Evolutionary conservation across 2,888 invertebrate genomes (phyloP), one percentile per base, ranked within the genome.

Genomic region (Melanostoma scalare): DNA sequence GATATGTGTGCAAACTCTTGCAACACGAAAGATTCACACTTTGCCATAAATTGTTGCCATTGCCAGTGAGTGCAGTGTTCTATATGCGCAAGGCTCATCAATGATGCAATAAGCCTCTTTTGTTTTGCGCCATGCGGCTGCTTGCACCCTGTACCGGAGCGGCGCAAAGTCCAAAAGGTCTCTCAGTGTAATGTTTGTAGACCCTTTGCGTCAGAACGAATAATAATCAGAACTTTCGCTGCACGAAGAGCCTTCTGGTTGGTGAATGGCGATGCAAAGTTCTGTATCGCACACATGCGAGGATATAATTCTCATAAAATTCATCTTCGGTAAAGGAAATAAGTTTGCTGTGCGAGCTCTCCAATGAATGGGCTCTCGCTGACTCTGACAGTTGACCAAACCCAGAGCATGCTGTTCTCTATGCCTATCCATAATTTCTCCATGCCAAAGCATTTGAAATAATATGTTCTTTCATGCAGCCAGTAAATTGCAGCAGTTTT

Each of bases 381-480:
- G 30, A 52, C 65, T 52, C 42, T 67, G 72, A 77, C 82, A 82
- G 68, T 63, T 82, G 81, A 82, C 82, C 82, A 82, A 20, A 53
- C 82, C 77, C 73, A 63, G 56, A 60, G 60, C 48, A 31, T 60
- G 60, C 72, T 44, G 36, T 50, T 36, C 40, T 31, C 31, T 31
- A 40, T 38, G 35, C 58, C 68, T 42, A 20, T 52, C 65, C 73
- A 72, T 76, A 76, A 75, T 76, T 76, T 60, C 65, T 50, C 35
- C 38, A 63, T 63, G 60, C 56, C 63, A 63, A 63, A 50, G 72
- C 82, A 82, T 82, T 82, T 82, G 82, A 82, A 82, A 82, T 82
- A 82, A 82, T 82, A 82, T 82, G 77, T 82, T 82, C 77, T 65
- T 82, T 82, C 82, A 82, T 82, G 77, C 77, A 82, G 82, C 82